Evolutionary conservation across 2,888 invertebrate genomes (phyloP), one percentile per base, ranked within the genome.

Genomic region (Seira musarum): DNA sequence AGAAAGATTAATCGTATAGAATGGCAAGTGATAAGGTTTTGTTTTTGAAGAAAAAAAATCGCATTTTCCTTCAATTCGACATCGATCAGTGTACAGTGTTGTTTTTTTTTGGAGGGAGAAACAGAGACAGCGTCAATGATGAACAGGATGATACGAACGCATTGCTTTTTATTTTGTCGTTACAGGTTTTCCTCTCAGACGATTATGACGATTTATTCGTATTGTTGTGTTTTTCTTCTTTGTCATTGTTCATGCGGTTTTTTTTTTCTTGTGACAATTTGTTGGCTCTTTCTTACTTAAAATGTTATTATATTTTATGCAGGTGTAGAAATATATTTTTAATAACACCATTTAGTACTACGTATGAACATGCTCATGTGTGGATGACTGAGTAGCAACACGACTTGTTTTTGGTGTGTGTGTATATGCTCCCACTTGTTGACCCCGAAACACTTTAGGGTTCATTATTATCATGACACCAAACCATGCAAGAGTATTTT

Each of bases 341-440:
- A 40, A 40, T 40, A 40, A 40, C 6, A 40, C 6, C 40, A 40
- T 40, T 40, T 40, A 40, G n/a, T 40, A 8, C 13, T 40, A 8
- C 40, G 40, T 40, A 13, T 40, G 6, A 40, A 40, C 13, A 6
- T 40, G 40, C 6, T 6, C 13, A 13, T 13, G 13, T 40, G 6
- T 8, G 6, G 13, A 40, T 40, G 6, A 40, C 40, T 8, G 6
- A 8, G 40, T 40, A 40, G 6, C 6, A 40, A 40, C 40, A 40
- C 13, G 6, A 13, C 40, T 8, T 40, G 40, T 40, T 40, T 13
- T 8, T 40, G 40, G 6, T 40, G 6, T 70, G 65, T 75, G 65
- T 64, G 74, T 67, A 25, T 15, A 46, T 74, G 81, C 85, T 85
- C 84, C 84, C 85, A 84, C 85, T 85, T 84, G 85, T 82, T 85